A percentile compares a stretch with the other conserved stretches of the same genome.
These are phyloP conservation scores for Hydra vulgaris DNA, from an alignment of 30 jellyfish, hydroid and myxozoan genomes.

Conservation along the genomic window DNA sequence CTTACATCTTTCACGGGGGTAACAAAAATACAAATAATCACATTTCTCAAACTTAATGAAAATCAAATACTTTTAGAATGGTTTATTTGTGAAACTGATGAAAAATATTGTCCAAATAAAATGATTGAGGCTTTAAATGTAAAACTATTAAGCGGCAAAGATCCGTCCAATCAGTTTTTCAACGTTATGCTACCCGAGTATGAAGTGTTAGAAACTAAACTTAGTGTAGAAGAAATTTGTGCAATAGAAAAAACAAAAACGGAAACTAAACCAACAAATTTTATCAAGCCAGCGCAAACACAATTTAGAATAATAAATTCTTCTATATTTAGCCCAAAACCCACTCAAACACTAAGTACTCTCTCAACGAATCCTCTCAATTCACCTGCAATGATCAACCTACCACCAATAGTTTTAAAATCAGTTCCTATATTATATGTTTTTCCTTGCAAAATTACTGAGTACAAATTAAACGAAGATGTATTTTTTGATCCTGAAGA, in stretches of 20 bases:
- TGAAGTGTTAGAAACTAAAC: not conserved
- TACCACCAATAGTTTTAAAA: constrained; percentile 24
- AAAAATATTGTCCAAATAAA: not conserved
- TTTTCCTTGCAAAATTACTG: constrained; percentile 34
- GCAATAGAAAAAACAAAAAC: not conserved
- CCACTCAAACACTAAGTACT: not conserved
- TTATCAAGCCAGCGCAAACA: not conserved
- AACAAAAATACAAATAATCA: not conserved
- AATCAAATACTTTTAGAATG: not conserved
- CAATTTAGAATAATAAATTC: too few species aligned
- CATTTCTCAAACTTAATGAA: not conserved
- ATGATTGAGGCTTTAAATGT: not conserved
- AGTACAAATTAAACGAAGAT: constrained; percentile 38
- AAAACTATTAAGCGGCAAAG: not conserved
- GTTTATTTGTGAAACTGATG: not conserved
- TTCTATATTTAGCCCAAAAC: not conserved
- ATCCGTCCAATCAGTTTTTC: not conserved
- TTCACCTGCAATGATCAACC: not conserved
- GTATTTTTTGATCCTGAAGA: constrained; percentile 68
- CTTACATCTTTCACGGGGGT: not conserved
- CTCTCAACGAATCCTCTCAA: not conserved
- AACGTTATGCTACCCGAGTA: not conserved
- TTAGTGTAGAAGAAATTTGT: not conserved
- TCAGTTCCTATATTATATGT: constrained; percentile 23
- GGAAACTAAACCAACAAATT: not conserved